These are phyloP conservation scores for Cheilinus undulatus DNA, from an alignment of 2,113 vertebrate genomes.

Conservation along the genomic window DNA sequence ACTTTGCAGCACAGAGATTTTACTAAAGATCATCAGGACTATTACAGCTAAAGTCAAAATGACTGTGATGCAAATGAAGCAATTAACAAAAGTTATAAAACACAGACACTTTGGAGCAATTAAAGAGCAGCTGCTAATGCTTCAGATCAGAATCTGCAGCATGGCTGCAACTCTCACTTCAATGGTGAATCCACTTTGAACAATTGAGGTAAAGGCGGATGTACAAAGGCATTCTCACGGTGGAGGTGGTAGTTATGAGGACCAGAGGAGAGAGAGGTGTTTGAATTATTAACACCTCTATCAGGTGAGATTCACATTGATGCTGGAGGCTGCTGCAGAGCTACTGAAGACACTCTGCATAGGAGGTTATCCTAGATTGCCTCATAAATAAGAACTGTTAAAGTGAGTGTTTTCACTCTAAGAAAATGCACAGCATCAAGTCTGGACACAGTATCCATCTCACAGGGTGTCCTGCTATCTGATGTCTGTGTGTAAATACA, in stretches of 20 bases:
- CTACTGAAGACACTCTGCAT: neutral
- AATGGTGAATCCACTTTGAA: neutral
- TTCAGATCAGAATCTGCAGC: neutral
- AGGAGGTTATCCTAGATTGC: neutral
- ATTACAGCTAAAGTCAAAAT: too few relatives aligned
- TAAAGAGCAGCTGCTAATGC: too few relatives aligned
- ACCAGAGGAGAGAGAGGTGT: neutral
- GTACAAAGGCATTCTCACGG: slow-evolving; percentile 1
- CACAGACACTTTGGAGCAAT: too few relatives aligned
- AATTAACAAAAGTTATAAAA: neutral
- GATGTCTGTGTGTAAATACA: slow-evolving; percentile 22
- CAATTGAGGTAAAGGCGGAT: neutral
- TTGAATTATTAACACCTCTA: slow-evolving; percentile 62
- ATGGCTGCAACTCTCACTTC: neutral
- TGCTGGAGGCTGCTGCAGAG: slow-evolving; percentile 42
- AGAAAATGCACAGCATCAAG: neutral
- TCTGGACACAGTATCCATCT: too few relatives aligned
- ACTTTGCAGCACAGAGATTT: too few relatives aligned
- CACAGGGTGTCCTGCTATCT: neutral
- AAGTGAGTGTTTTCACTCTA: neutral
- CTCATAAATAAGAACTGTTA: neutral
- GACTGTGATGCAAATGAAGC: too few relatives aligned
- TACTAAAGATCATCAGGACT: too few relatives aligned
- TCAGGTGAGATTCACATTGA: slow-evolving; percentile 13
- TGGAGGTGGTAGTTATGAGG: slow-evolving; percentile 16